A percentile compares a stretch with the other conserved stretches of the same genome.
Evolutionary conservation across 1,140 invertebrate genomes (phyloP).

Genomic region (Saccostrea echinata): DNA sequence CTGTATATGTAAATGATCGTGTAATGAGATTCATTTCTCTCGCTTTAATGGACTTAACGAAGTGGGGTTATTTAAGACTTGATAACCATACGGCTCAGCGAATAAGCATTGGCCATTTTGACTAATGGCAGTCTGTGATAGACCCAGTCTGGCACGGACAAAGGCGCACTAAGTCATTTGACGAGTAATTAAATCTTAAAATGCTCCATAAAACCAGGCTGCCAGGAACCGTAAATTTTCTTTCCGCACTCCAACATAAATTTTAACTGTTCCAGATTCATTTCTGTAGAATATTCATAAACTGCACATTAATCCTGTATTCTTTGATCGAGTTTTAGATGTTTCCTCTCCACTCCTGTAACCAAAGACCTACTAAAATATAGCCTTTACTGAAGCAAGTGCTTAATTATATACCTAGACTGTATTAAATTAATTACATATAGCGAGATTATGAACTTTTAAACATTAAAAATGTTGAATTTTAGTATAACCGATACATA

Average conservation of each 20-base stretch:
- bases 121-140: not conserved
- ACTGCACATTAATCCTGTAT: slow-evolving; percentile 1
- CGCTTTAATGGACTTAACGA: slow-evolving; percentile 1
- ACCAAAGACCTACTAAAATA: not conserved
- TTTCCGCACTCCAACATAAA: not conserved
- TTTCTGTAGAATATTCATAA: slow-evolving; percentile 3
- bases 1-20: slow-evolving; percentile 10
- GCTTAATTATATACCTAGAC: not conserved
- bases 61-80: slow-evolving; percentile 31
- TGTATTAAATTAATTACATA: not conserved
- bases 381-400: not conserved
- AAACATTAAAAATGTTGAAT: too few relatives aligned
- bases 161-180: not conserved
- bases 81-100: not conserved
- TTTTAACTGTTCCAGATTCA: not conserved
- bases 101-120: slow-evolving; percentile 13
- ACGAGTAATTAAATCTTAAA: not conserved
- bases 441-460: too few relatives aligned
- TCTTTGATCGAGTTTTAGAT: not conserved
- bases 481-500: too few relatives aligned
- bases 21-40: slow-evolving; percentile 14
- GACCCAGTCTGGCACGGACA: not conserved
- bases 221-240: slow-evolving; percentile 21
- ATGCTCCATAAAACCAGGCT: not conserved
- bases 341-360: not conserved